Evolutionary conservation across 1,140 invertebrate genomes (phyloP), one percentile per base, ranked within the genome.

Genomic region (Sitobion miscanthi): DNA sequence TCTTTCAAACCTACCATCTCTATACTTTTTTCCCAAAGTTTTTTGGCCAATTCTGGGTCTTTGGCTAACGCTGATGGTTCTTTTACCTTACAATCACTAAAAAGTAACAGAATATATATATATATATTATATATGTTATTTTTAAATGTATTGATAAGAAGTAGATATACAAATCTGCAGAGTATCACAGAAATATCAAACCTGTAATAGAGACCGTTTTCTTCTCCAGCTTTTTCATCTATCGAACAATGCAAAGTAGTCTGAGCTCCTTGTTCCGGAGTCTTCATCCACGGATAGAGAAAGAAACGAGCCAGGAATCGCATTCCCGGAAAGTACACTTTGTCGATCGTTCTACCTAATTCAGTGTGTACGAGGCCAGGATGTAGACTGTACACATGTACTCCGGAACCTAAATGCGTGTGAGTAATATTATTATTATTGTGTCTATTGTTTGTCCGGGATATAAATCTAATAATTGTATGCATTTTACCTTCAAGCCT

Each of bases 241-340:
- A 98, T 95, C 8, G 97, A 96, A 94, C 98, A 98, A 94, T 98
- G 96, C 77, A 99, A 95, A 4, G 97, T 96, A 1, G 98, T 98
- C 95, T 98, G 98, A 17, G 97, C 97, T 0, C 98, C 98, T 94
- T 97, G 96, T 94, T 96, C 96, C 0, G 96, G 96, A 21, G 95
- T 96, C 95, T 97, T 97, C 45, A 96, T 95, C 90, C 96, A 96
- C 4, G 95, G 95, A 47, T 94, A 95, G 0, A 95, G 54, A 0
- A 95, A 1, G 17, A 94, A 87, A 9, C 93, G 4, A 94, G 94
- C 95, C 5, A 96, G 49, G 92, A 85, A 94, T 90, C 93, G 94
- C 62, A 91, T 95, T 57, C 96, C 95, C 91, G 94, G 94, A 95
- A 96, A 95, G 95, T 95, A 87, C 0, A 96, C 95, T 3, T 95